Base-by-base conservation (phyloP, 2,888 invertebrate species). In the Megamerina dolium region DNA sequence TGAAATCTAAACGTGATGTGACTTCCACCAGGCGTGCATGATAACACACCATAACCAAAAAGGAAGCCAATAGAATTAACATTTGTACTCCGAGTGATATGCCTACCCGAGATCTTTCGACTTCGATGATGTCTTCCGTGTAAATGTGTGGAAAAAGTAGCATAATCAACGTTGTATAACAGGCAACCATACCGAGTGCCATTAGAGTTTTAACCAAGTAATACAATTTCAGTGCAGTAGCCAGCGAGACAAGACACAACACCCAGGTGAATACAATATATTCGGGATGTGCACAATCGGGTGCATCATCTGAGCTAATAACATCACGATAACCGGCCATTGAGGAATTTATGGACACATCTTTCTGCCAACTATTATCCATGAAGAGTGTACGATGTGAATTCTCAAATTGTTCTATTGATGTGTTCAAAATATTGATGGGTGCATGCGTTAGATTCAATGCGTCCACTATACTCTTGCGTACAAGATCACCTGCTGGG, bases 191-290 rank as follows among this genome's bases (percentile, higher is more conserved):
- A 12, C 80, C 67, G 6, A 85, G 70, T 0, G 91, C 87, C 56
- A 92, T 74, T 13, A 82, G 76, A 0, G 88, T 85, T 68, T 93
- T 93, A 40, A 90, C 82, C 50, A 92, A 69, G 63, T 90, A 92
- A 64, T 91, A 90, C 14, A 94, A 74, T 66, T 92, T 93, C 21
- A 96, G 75, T 21, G 94, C 93, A 0, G 95, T 89, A 0, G 95
- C 92, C 46, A 92, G 74, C 0, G 92, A 89, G 30, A 96, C 85
- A 61, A 96, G 78, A 58, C 93, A 89, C 14, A 97, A 74, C 40
- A 95, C 85, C 87, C 94, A 93, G 3, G 92, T 90, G 72, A 92
- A 93, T 4, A 94, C 89, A 12, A 92, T 82, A 63, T 94, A 94
- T 69, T 95, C 90, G 0, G 87, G 85, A 54, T 81, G 79, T 36